phyloP scores from a whole-genome alignment of 2,113 vertebrate genomes.

The Ivindomyrus marchei region DNA sequence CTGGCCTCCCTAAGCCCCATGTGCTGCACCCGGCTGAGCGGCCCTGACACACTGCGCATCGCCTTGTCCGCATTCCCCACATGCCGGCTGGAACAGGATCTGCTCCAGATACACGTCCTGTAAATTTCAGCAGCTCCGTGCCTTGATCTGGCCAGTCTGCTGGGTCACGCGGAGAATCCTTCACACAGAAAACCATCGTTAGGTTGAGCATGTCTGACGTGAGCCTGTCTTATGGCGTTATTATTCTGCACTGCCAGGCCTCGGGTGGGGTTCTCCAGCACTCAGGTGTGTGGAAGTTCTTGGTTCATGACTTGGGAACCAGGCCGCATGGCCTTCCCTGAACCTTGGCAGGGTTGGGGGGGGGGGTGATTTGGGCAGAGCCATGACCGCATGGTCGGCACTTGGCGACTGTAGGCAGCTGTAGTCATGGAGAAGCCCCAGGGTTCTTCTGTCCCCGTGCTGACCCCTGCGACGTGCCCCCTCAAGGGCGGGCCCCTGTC shows the following conservation, averaged over 20 bases:
- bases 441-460: conserved; percentile 28
- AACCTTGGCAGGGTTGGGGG: background rate
- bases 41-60: conserved; percentile 28
- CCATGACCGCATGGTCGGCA: background rate
- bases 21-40: conserved; percentile 38
- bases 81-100: conserved; percentile 30
- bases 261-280: background rate
- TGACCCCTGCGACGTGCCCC: conserved; percentile 29
- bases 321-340: background rate
- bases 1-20: conserved; percentile 39
- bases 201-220: background rate
- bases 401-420: background rate
- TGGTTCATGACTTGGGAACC: background rate
- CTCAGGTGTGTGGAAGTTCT: background rate
- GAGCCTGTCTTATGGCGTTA: background rate
- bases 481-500: background rate
- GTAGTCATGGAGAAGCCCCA: background rate
- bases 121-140: conserved; percentile 12
- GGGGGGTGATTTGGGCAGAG: background rate
- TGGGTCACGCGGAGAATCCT: background rate
- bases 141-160: conserved; percentile 24
- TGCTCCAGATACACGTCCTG: conserved; percentile 28
- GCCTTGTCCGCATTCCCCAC: background rate
- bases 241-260: background rate
- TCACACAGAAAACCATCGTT: background rate